Evolutionary conservation across 2,888 invertebrate species (phyloP).

Genomic region (Catocala sponsa): DNA sequence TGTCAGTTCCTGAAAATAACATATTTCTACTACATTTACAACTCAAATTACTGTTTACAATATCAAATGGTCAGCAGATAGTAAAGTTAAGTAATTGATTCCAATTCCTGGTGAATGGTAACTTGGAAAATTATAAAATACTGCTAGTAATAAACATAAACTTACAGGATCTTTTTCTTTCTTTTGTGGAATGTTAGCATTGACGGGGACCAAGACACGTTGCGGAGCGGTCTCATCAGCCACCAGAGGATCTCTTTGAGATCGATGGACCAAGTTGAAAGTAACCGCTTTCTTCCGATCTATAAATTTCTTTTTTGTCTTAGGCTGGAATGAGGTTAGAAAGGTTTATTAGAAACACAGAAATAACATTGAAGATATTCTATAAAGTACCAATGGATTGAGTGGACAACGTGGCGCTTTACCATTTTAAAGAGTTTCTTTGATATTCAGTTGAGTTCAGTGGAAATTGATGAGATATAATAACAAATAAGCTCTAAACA

Average conservation of each 20-base stretch:
- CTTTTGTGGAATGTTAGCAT: constrained; percentile 75
- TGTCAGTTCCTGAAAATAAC: constrained; percentile 71
- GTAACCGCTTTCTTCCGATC: constrained; percentile 97
- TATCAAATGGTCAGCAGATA: no score
- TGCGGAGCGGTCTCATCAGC: constrained; percentile 97
- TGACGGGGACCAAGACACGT: constrained; percentile 92
- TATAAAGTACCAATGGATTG: background rate
- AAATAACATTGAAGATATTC: background rate
- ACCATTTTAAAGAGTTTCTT: constrained; percentile 61
- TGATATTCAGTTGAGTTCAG: no score
- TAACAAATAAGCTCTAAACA: constrained; percentile 61
- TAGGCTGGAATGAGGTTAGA: constrained; percentile 84
- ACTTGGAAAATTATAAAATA: no score
- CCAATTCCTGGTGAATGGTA: no score
- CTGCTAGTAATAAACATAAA: constrained; percentile 21
- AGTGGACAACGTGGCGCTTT: constrained; percentile 23
- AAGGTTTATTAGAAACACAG: constrained; percentile 7
- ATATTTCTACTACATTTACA: no score
- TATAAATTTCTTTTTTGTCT: constrained; percentile 94
- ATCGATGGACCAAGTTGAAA: constrained; percentile 97
- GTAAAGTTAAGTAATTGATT: no score
- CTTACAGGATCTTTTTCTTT: constrained; percentile 80
- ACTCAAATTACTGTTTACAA: no score
- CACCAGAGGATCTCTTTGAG: constrained; percentile 96
- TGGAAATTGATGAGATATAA: constrained; percentile 13